Evolutionary conservation across 2,113 vertebrate genomes (phyloP).

Genomic region (Dicaeum eximium): DNA sequence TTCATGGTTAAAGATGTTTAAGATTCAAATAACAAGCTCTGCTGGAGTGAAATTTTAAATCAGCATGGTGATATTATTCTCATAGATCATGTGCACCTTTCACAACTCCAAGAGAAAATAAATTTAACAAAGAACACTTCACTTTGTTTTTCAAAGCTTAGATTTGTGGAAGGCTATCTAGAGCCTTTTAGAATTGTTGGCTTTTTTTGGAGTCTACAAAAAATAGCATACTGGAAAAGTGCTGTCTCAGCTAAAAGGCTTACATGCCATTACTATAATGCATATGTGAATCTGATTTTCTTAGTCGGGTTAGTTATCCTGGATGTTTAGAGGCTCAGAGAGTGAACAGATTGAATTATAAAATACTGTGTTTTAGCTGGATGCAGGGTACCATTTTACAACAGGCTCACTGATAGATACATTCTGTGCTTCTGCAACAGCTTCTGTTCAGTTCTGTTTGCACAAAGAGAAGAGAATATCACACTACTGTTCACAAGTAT

Average conservation of each 20-base stretch:
- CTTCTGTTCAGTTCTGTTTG: constrained; percentile 50
- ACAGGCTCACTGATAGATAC: background rate
- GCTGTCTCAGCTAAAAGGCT: background rate
- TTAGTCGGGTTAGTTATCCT: background rate
- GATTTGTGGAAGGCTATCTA: background rate
- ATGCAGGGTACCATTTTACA: background rate
- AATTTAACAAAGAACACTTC: background rate
- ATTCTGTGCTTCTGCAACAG: constrained; percentile 44
- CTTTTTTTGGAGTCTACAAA: background rate
- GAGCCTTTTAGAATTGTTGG: background rate
- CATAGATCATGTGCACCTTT: background rate
- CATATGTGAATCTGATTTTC: background rate
- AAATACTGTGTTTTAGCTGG: background rate
- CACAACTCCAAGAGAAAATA: background rate
- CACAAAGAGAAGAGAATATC: constrained; percentile 50
- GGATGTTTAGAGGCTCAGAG: background rate
- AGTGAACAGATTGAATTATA: background rate
- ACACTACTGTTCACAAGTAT: constrained; percentile 41
- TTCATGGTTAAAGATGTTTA: background rate
- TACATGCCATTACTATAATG: background rate
- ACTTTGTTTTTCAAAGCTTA: background rate
- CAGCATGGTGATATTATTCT: background rate
- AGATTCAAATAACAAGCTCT: background rate
- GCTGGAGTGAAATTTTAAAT: background rate
- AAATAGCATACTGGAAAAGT: background rate